Conservation (phyloP, 2,797 vertebrate genomes). For the Halcyon chelicuti region DNA sequence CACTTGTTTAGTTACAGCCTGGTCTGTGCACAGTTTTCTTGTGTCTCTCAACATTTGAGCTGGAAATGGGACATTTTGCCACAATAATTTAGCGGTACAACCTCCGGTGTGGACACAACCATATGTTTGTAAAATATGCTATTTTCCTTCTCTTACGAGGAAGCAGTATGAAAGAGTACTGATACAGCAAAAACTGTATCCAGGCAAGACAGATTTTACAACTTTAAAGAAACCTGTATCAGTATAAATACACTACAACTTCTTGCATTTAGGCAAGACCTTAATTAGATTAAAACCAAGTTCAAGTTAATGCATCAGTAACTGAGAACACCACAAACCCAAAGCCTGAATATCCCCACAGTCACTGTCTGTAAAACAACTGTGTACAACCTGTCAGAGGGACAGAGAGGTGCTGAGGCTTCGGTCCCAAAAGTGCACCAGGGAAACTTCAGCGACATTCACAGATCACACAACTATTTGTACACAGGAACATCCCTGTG, state of each 20-base stretch:
- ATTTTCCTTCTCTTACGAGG: neutral
- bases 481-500: neutral
- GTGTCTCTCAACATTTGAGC: neutral
- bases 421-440: neutral
- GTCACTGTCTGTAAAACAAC: neutral
- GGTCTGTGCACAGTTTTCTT: neutral
- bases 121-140: rapidly evolving
- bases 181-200: neutral
- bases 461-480: neutral
- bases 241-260: neutral
- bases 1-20: neutral
- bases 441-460: neutral
- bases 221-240: neutral
- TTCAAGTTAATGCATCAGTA: neutral
- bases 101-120: neutral
- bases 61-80: neutral
- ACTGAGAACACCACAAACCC: neutral
- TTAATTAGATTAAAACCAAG: neutral
- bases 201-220: neutral
- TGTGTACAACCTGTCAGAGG: neutral
- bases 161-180: neutral
- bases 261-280: neutral
- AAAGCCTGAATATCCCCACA: neutral
- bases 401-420: neutral
- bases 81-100: neutral